These are phyloP conservation scores for Mustela nigripes DNA, from an alignment of 2,113 vertebrate species.

Conservation along the genomic window DNA sequence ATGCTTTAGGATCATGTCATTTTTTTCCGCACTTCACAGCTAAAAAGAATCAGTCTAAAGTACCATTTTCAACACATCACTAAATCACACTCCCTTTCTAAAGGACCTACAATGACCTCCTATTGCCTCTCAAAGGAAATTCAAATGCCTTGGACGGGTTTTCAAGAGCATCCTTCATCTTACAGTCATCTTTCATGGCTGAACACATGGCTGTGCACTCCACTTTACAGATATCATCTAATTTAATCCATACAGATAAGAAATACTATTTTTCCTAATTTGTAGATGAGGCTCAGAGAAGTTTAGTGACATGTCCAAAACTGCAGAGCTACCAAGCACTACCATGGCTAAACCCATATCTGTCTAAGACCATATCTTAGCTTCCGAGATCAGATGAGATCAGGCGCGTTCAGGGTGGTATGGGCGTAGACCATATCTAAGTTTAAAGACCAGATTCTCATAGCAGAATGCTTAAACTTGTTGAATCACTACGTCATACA, in stretches of 20 bases:
- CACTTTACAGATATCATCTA: not conserved
- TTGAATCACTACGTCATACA: not conserved
- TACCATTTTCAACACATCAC: slow-evolving; percentile 56
- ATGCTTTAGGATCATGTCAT: not conserved
- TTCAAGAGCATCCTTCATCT: not conserved
- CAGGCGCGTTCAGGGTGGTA: too few species aligned
- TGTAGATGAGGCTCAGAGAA: slow-evolving; percentile 20
- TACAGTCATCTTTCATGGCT: not conserved
- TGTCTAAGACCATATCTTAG: not conserved
- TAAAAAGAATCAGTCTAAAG: slow-evolving; percentile 65
- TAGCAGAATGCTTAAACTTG: not conserved
- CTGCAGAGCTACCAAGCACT: not conserved
- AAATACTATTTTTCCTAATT: not conserved
- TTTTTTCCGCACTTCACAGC: not conserved
- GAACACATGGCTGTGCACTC: not conserved
- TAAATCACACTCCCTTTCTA: slow-evolving; percentile 52
- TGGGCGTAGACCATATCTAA: not conserved
- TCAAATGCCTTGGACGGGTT: not conserved
- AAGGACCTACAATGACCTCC: slow-evolving; percentile 51
- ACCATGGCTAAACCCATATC: not conserved
- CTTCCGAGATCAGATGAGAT: too few species aligned
- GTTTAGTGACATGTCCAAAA: not conserved
- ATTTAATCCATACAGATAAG: not conserved
- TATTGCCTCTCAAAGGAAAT: slow-evolving; percentile 40
- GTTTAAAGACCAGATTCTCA: not conserved